Evolutionary conservation across 2,113 vertebrate species (phyloP).

Genomic region (Myiopsitta monachus): DNA sequence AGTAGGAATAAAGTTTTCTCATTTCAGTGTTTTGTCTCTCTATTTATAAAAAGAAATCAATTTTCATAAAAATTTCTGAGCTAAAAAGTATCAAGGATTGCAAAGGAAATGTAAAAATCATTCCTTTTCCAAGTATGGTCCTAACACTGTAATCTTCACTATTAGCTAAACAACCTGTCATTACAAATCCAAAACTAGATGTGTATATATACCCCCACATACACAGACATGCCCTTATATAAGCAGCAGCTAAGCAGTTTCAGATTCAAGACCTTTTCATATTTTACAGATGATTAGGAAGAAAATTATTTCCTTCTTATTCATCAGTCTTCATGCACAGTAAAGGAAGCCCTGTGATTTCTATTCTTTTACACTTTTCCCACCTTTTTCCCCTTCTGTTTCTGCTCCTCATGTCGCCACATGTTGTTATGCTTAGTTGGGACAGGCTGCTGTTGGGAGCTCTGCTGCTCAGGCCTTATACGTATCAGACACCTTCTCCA

Average conservation of each 20-base stretch:
- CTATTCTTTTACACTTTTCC: not conserved
- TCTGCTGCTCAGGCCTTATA: not conserved
- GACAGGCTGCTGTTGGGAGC: not conserved
- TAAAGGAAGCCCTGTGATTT: not conserved
- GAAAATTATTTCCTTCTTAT: not conserved
- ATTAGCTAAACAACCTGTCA: not conserved
- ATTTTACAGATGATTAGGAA: not conserved
- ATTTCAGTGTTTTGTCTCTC: not conserved
- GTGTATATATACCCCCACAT: not conserved
- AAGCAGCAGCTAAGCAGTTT: not conserved
- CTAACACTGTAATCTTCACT: not conserved
- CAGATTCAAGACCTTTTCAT: not conserved
- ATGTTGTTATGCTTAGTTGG: not conserved
- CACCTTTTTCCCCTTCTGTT: not conserved
- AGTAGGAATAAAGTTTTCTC: not conserved
- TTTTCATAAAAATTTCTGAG: not conserved
- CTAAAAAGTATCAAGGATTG: not conserved
- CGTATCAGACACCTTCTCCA: not conserved
- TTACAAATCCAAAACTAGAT: not conserved
- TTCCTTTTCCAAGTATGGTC: not conserved
- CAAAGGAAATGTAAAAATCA: not conserved
- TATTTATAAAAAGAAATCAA: not conserved
- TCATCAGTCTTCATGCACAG: not conserved
- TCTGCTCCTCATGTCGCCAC: not conserved
- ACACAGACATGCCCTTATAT: not conserved